phyloP scores from a whole-genome alignment of 2,113 vertebrate genomes.

The Ammodytes dubius region DNA sequence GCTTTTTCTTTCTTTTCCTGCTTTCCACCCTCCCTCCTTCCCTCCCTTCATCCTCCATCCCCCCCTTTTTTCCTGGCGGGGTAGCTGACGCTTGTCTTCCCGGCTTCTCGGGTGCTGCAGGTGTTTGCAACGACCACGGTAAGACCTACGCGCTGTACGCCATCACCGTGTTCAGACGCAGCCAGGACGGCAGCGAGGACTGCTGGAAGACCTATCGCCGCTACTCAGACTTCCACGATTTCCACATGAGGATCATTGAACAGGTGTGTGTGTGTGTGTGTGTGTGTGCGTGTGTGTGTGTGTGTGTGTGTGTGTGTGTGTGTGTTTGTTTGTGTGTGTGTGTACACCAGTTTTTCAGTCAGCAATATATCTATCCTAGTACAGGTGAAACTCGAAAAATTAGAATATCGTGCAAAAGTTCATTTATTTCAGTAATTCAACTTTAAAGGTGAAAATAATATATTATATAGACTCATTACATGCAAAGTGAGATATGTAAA shows the following conservation, averaged over 20 bases:
- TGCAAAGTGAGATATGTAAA: too few relatives aligned
- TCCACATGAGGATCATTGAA: constrained; percentile 98
- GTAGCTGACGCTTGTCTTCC: constrained; percentile 93
- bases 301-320: too few relatives aligned
- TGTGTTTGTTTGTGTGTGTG: too few relatives aligned
- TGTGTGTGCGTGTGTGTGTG: neutral
- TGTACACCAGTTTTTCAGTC: neutral
- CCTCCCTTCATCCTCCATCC: constrained; percentile 69
- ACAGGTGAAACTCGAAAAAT: too few relatives aligned
- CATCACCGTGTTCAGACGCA: constrained; percentile 94
- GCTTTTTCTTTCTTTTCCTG: constrained; percentile 8
- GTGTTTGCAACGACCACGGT: constrained; percentile 98
- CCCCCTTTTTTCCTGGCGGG: constrained; percentile 78
- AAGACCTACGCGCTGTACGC: constrained; percentile 97
- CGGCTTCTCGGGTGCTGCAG: constrained; percentile 92
- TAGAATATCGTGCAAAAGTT: too few relatives aligned
- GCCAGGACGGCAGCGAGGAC: constrained; percentile 88
- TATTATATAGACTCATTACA: too few relatives aligned
- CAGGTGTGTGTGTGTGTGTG: constrained; percentile 87
- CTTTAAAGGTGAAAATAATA: too few relatives aligned
- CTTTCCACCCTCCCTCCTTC: neutral
- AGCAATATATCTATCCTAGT: neutral
- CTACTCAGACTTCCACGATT: constrained; percentile 99
- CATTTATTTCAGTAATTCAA: too few relatives aligned
- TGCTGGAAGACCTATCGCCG: constrained; percentile 97